Percentiles rank a stretch among this genome's conserved stretches.
Evolutionary conservation across 2,888 invertebrate species (phyloP).

Genomic region (Macrosiphum euphorbiae): DNA sequence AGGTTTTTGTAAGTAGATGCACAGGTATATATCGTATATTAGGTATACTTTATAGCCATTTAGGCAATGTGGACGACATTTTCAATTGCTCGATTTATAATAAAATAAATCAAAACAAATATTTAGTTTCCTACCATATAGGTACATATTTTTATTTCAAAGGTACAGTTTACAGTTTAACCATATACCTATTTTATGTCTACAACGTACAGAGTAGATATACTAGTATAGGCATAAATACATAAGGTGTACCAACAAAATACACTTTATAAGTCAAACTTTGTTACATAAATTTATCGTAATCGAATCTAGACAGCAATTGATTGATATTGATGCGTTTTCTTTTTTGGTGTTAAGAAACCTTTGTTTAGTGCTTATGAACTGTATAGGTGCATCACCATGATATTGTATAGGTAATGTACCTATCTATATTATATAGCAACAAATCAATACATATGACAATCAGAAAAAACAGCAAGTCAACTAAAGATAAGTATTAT

Average conservation of each 20-base stretch:
- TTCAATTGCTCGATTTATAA: not conserved
- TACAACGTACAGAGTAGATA: not conserved
- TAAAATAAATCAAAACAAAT: not conserved
- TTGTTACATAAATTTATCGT: not conserved
- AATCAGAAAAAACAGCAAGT: not conserved
- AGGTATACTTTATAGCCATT: not conserved
- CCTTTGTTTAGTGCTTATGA: not conserved
- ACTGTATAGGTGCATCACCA: not conserved
- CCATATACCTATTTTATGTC: not conserved
- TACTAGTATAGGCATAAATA: not conserved
- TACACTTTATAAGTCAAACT: not conserved
- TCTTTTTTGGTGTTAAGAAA: not conserved
- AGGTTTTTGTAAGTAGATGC: not conserved
- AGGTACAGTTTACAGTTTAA: not conserved
- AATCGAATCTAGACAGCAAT: not conserved
- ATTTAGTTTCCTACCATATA: not conserved
- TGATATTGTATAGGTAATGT: not conserved
- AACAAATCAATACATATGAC: not conserved
- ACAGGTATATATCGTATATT: too few species aligned
- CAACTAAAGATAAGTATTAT: not conserved
- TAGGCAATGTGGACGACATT: not conserved
- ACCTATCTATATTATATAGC: accelerated
- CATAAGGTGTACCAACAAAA: not conserved
- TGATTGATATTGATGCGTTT: not conserved
- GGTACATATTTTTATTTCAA: not conserved